Evolutionary conservation across 1,140 invertebrate genomes (phyloP).

Genomic region (Matsumurasca onukii): DNA sequence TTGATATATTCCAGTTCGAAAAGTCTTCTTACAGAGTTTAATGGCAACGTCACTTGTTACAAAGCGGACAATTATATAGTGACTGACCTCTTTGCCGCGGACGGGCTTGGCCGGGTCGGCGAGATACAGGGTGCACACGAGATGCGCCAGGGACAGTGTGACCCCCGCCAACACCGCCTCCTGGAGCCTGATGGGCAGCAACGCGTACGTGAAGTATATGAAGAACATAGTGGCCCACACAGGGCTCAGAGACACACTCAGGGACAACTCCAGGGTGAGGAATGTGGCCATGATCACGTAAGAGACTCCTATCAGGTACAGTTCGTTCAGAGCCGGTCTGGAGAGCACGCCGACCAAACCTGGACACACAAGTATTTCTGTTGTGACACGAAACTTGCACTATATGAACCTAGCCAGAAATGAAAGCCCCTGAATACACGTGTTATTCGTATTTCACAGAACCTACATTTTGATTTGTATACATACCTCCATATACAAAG

Average conservation of each 20-base stretch:
- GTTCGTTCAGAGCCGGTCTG: conserved; percentile 82
- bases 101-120: conserved; percentile 1
- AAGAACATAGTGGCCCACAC: conserved; percentile 60
- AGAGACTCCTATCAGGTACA: conserved; percentile 79
- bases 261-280: conserved; percentile 60
- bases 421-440: too few species aligned
- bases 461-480: too few species aligned
- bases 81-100: conserved; percentile 13
- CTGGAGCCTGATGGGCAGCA: conserved; percentile 79
- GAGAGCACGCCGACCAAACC: conserved; percentile 73
- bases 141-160: conserved; percentile 65
- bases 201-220: conserved; percentile 85
- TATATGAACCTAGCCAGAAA: too few species aligned
- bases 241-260: conserved; percentile 51
- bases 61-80: too few species aligned
- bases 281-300: conserved; percentile 76
- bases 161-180: conserved; percentile 74
- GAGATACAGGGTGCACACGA: conserved; percentile 46
- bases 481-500: conserved; percentile 47
- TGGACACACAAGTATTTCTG: conserved; percentile 38
- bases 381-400: too few species aligned
- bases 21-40: too few species aligned
- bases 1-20: too few species aligned
- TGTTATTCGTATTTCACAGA: too few species aligned
- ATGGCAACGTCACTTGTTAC: too few species aligned